These are phyloP conservation scores for Caradrina clavipalpis DNA, from an alignment of 2,888 invertebrate species.

Conservation along the genomic window DNA sequence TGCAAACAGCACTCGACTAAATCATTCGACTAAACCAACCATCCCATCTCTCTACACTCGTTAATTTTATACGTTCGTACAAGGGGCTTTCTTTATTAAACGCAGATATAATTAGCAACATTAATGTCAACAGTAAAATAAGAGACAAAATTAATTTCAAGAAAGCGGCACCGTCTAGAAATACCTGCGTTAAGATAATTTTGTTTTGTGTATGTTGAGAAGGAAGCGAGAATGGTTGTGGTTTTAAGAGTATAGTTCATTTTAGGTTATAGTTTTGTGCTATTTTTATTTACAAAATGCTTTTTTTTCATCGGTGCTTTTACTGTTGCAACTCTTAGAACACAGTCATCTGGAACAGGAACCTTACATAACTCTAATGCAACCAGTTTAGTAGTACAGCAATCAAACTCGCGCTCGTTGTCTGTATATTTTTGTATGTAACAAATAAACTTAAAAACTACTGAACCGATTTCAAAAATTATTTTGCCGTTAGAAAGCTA, in stretches of 20 bases:
- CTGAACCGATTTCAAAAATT: too few relatives aligned
- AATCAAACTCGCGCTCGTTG: too few relatives aligned
- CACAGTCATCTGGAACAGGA: too few relatives aligned
- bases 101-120: slow-evolving; percentile 76
- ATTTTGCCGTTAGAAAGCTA: too few relatives aligned
- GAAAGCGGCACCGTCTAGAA: slow-evolving; percentile 35
- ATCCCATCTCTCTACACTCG: slow-evolving; percentile 62
- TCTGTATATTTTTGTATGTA: too few relatives aligned
- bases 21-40: slow-evolving; percentile 22
- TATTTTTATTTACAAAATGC: not conserved
- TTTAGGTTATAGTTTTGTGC: not conserved
- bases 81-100: slow-evolving; percentile 76
- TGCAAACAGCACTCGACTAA: slow-evolving; percentile 25
- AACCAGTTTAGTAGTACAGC: too few relatives aligned
- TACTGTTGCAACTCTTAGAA: too few relatives aligned
- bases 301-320: not conserved
- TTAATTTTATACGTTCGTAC: slow-evolving; percentile 82
- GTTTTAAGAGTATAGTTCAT: slow-evolving; percentile 6
- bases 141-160: slow-evolving; percentile 63
- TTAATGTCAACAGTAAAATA: slow-evolving; percentile 69
- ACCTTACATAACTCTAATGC: too few relatives aligned
- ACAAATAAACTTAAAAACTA: too few relatives aligned
- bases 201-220: slow-evolving; percentile 48
- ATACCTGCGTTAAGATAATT: slow-evolving; percentile 57
- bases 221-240: slow-evolving; percentile 17